phyloP scores from a whole-genome alignment of 2,113 vertebrate species.

The Python bivittatus region DNA sequence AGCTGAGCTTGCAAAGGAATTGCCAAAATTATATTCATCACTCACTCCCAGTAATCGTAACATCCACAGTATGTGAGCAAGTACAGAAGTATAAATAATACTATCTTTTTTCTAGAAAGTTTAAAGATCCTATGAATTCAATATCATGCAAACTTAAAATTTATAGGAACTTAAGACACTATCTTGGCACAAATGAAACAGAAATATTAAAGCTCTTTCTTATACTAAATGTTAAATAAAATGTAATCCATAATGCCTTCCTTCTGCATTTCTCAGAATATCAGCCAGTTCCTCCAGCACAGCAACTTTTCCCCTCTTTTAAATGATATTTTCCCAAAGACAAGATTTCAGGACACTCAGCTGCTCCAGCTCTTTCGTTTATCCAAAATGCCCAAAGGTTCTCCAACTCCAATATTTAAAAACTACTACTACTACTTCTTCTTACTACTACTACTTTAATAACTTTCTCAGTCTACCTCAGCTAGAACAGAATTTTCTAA shows the following conservation, averaged over 20 bases:
- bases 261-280: constrained; percentile 18
- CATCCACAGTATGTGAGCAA: rapidly evolving
- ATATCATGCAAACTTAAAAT: neutral
- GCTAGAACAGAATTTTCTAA: neutral
- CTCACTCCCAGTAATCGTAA: neutral
- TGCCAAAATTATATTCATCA: neutral
- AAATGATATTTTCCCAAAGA: neutral
- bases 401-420: neutral
- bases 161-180: constrained; percentile 14
- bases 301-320: neutral
- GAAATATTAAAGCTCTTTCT: constrained; percentile 41
- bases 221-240: constrained; percentile 50
- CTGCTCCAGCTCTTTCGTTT: neutral
- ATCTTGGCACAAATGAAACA: constrained; percentile 33
- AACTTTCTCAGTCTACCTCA: neutral
- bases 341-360: neutral
- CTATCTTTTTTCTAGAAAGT: neutral
- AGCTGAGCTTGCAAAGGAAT: neutral
- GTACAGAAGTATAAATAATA: neutral
- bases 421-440: too few species aligned
- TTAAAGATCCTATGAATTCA: neutral
- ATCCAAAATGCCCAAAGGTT: neutral
- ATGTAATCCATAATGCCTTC: constrained; percentile 20
- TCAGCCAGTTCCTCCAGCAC: neutral
- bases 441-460: neutral